These are phyloP conservation scores for Oophaga pumilio DNA, from an alignment of 2,113 vertebrate genomes.

Conservation along the genomic window DNA sequence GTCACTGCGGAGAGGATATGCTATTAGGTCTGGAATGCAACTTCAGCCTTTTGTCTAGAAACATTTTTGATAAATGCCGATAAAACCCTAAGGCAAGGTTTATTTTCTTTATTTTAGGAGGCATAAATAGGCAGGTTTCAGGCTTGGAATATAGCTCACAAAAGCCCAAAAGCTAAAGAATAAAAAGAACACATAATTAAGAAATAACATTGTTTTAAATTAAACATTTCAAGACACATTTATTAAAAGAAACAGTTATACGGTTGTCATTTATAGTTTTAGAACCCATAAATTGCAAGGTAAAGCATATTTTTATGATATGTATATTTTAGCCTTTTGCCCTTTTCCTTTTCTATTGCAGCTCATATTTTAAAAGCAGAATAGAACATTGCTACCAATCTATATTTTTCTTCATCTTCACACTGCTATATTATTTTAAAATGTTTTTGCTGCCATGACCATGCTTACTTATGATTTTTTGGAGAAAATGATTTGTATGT, in stretches of 20 bases:
- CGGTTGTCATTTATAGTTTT: neutral
- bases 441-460: neutral
- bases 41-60: slow-evolving; percentile 7
- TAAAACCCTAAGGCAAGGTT: neutral
- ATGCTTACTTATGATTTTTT: neutral
- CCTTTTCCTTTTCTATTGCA: neutral
- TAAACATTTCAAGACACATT: neutral
- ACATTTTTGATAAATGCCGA: slow-evolving; percentile 29
- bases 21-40: slow-evolving; percentile 34
- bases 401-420: neutral
- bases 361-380: neutral
- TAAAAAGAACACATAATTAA: neutral
- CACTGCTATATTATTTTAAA: neutral
- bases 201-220: neutral
- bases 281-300: neutral
- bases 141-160: neutral
- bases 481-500: neutral
- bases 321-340: neutral
- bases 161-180: neutral
- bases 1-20: slow-evolving; percentile 26
- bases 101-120: slow-evolving; percentile 4
- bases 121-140: neutral
- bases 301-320: neutral
- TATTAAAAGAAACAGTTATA: neutral
- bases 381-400: neutral